Base-by-base conservation (phyloP, 2,888 invertebrate genomes). In the Dryococelus australis region DNA sequence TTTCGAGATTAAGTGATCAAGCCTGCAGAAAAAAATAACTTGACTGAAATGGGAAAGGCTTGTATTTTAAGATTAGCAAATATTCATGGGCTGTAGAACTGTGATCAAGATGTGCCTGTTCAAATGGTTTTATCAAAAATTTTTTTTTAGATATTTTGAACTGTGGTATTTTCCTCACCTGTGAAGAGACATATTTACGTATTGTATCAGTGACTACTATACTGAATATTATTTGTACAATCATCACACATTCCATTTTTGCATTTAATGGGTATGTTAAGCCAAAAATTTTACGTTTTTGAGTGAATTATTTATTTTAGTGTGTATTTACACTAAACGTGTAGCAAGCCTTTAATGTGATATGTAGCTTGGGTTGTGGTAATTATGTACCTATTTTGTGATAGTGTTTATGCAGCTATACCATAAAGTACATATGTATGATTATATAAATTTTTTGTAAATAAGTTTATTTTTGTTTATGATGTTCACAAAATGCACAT, bases 241-340 rank as follows among this genome's bases (percentile, higher is more conserved):
- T 24, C 65, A 65, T 65, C 65, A 65, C 65, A 65, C 65, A 65
- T 65, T 65, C 65, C 65, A 65, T 65, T 24, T n/a, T 65, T 65
- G 65, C 65, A 65, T 65, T 65, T 65, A 65, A 65, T 65, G 65
- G 65, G 65, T 65, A 65, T 65, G n/a, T n/a, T 65, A 65, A n/a
- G 65, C 65, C 65, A 65, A 65, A 65, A 65, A 65, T 65, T 47
- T 47, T 47, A 47, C 35, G 4, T 47, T 47, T 47, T 47, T 47
- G 16, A 12, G 65, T 65, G n/a, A 65, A 8, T 16, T 65, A n/a
- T 65, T 65, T 65, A 65, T 65, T 65, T 65, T n/a, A 65, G 65
- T 65, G 6, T 8, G 16, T 65, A 65, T 65, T 24, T 20, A 65
- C 65, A 65, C n/a, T 65, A n/a, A 65, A 65, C 24, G 0, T n/a